phyloP scores from a whole-genome alignment of 2,797 vertebrate species.

The Semotilus atromaculatus region DNA sequence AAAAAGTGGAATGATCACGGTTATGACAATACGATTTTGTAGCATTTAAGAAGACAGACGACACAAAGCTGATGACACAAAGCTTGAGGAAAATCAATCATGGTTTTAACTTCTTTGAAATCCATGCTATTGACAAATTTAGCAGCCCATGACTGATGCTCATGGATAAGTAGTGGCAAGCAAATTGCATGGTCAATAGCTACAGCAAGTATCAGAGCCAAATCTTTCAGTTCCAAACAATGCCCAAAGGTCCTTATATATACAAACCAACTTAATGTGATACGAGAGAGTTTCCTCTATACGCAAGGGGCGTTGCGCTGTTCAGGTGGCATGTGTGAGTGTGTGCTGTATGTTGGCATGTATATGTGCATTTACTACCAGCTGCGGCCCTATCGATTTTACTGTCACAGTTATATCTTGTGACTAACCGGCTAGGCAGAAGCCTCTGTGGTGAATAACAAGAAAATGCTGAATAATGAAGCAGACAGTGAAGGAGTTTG shows the following conservation, averaged over 20 bases:
- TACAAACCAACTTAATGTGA: conserved; percentile 11
- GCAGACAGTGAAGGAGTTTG: conserved; percentile 23
- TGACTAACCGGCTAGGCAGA: conserved; percentile 36
- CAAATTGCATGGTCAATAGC: conserved; percentile 39
- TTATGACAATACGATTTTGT: not conserved
- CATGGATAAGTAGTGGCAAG: conserved; percentile 36
- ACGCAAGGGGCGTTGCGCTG: not conserved
- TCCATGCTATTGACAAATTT: conserved; percentile 35
- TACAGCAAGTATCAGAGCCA: conserved; percentile 34
- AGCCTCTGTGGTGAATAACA: conserved; percentile 54
- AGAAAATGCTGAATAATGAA: conserved; percentile 54
- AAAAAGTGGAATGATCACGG: not conserved
- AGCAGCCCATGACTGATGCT: conserved; percentile 37
- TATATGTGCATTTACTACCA: conserved; percentile 1
- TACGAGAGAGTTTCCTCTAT: conserved; percentile 16
- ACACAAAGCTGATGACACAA: not conserved
- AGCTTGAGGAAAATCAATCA: conserved; percentile 9
- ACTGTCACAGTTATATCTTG: conserved; percentile 48
- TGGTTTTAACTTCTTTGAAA: conserved; percentile 23
- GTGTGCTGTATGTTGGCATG: not conserved
- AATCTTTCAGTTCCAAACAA: conserved; percentile 14
- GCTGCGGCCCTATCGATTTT: conserved; percentile 32
- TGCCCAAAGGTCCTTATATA: not conserved
- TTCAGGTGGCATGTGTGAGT: conserved; percentile 14
- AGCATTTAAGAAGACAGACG: not conserved